Evolutionary conservation across 2,113 vertebrate genomes (phyloP).

Genomic region (Cyprinodon tularosa): DNA sequence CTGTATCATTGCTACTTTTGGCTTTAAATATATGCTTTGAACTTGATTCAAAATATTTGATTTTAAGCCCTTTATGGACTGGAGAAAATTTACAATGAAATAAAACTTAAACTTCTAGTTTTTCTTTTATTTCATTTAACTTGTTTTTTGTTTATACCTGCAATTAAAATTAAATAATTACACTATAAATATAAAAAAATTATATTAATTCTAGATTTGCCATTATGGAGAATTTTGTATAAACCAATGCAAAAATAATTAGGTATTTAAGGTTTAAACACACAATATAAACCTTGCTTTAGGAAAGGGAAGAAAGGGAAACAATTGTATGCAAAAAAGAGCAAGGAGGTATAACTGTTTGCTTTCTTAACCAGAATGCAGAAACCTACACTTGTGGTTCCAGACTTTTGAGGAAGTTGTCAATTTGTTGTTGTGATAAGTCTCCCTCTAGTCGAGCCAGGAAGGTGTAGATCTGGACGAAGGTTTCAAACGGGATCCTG

Average conservation of each 20-base stretch:
- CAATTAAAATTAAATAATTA: no score
- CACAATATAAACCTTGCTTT: neutral
- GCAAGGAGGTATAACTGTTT: neutral
- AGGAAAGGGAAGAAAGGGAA: neutral
- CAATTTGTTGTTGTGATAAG: slow-evolving; percentile 55
- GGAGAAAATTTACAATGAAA: neutral
- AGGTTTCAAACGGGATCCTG: slow-evolving; percentile 81
- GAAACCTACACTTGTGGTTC: slow-evolving; percentile 59
- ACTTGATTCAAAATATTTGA: no score
- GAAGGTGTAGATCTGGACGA: slow-evolving; percentile 84
- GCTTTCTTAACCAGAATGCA: neutral
- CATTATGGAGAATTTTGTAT: neutral
- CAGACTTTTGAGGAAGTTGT: slow-evolving; percentile 77
- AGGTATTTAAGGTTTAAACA: neutral
- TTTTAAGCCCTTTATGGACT: neutral
- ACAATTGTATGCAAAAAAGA: neutral
- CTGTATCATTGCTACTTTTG: no score
- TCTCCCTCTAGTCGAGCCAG: slow-evolving; percentile 84
- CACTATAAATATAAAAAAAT: neutral
- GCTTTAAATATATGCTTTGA: no score
- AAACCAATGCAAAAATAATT: neutral
- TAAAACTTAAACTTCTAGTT: neutral
- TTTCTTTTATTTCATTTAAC: neutral
- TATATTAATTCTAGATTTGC: neutral
- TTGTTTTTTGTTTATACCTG: neutral